Evolutionary conservation across 1,140 invertebrate species (phyloP).

Genomic region (Zaprionus vittiger): DNA sequence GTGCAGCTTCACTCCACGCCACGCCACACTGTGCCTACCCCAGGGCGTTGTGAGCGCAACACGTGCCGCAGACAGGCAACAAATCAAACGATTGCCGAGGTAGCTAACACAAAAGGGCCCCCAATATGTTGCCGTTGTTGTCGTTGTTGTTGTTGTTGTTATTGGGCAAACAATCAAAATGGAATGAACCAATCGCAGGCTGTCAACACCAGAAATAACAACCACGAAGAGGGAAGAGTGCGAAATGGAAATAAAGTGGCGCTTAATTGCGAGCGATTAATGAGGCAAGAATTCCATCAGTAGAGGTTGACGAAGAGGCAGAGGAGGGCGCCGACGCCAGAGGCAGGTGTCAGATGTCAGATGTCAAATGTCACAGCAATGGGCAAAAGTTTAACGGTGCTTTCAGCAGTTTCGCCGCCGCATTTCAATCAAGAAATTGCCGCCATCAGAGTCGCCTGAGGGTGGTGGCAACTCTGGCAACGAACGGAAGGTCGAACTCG

Average conservation of each 20-base stretch:
- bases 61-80: slow-evolving; percentile 47
- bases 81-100: slow-evolving; percentile 34
- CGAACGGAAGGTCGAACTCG: slow-evolving; percentile 29
- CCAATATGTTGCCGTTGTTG: slow-evolving; percentile 1
- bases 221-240: slow-evolving; percentile 41
- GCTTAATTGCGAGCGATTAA: slow-evolving; percentile 79
- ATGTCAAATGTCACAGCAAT: slow-evolving; percentile 72
- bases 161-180: slow-evolving; percentile 26
- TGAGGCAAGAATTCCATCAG: slow-evolving; percentile 71
- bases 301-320: neutral
- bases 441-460: slow-evolving; percentile 12
- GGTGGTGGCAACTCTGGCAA: neutral
- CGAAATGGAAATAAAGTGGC: slow-evolving; percentile 73
- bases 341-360: slow-evolving; percentile 66
- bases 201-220: slow-evolving; percentile 35
- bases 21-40: neutral
- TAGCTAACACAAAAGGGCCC: slow-evolving; percentile 21
- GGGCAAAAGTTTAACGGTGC: slow-evolving; percentile 72
- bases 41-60: slow-evolving; percentile 19
- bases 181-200: slow-evolving; percentile 11
- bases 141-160: neutral
- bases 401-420: slow-evolving; percentile 51
- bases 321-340: slow-evolving; percentile 2
- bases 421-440: slow-evolving; percentile 38
- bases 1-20: neutral